Evolutionary conservation across 2,113 vertebrate genomes (phyloP), one percentile per base, ranked within the genome.

Genomic region (Xiphorhynchus elegans): DNA sequence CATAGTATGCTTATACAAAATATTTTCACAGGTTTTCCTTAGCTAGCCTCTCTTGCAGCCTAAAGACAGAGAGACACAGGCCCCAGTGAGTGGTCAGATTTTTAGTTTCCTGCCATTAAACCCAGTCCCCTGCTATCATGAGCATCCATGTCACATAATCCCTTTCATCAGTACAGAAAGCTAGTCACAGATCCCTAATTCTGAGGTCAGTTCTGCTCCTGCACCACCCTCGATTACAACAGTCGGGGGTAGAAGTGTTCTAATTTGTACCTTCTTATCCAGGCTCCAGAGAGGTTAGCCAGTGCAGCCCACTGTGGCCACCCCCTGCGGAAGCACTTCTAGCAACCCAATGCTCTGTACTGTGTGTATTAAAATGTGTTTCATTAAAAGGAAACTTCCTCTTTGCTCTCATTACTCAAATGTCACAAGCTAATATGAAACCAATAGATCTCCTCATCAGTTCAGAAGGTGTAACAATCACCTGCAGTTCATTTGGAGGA

Each of bases 101-200:
- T 87, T 81, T 53, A 66, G 23, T 56, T 95, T 94, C 55, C 60
- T 93, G 33, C 52, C 73, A 63, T 60, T 74, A 90, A 87, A n/a
- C 49, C 39, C 62, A 55, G 60, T 63, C 35, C 62, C 74, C 92
- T 56, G 62, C 84, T 87, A 95, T 87, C 92, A 91, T 19, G 73
- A 94, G 87, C 81, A 95, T 93, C 91, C 60, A 74, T 95, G 91
- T 94, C 84, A 91, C 81, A 67, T 93, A 94, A 96, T 95, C 90
- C 90, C 92, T 93, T 95, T 94, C 87, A 91, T 91, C 67, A 78
- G 69, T 76, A 87, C 58, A 70, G 86, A 90, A 88, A 92, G 35
- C 66, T 37, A 42, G 89, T 91, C 69, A 89, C 62, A 70, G 69
- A 52, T 91, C 73, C 62, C 64, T 77, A 63, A 72, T 94, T 95